These are phyloP conservation scores for Dysidea cf. avara DNA, from an alignment of 37 sponge, comb jelly and placozoan species.

Conservation along the genomic window DNA sequence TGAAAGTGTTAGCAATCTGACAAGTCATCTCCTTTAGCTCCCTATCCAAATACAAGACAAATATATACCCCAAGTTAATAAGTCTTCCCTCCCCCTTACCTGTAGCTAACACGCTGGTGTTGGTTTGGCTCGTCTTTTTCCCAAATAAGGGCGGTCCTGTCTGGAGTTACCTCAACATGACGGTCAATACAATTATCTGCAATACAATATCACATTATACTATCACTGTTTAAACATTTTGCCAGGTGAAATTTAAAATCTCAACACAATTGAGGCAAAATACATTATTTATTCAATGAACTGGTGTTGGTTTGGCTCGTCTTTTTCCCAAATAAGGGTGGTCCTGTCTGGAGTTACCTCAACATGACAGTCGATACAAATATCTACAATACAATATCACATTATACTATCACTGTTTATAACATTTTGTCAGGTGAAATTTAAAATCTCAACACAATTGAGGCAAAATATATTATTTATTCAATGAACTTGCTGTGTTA, in stretches of 20 bases:
- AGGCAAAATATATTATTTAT: no score
- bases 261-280: no score
- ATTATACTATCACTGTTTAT: background rate
- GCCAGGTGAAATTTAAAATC: no score
- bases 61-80: no score
- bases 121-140: constrained; percentile 83
- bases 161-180: constrained; percentile 59
- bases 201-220: background rate
- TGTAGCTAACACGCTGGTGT: constrained; percentile 70
- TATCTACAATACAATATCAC: constrained; percentile 42
- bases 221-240: background rate
- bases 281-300: no score
- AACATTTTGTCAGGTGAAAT: no score
- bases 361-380: constrained; percentile 79
- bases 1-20: constrained; percentile 80
- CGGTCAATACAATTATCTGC: constrained; percentile 82
- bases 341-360: constrained; percentile 45
- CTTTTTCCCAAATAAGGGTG: constrained; percentile 90
- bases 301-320: constrained; percentile 71
- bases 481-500: no score
- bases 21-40: constrained; percentile 86
- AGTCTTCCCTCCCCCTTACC: constrained; percentile 20
- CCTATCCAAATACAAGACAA: constrained; percentile 12
- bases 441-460: no score
- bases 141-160: constrained; percentile 81